Percentiles rank a stretch among this genome's conserved stretches.
Evolutionary conservation across 2,797 vertebrate species (phyloP).

Genomic region (Gila robusta): DNA sequence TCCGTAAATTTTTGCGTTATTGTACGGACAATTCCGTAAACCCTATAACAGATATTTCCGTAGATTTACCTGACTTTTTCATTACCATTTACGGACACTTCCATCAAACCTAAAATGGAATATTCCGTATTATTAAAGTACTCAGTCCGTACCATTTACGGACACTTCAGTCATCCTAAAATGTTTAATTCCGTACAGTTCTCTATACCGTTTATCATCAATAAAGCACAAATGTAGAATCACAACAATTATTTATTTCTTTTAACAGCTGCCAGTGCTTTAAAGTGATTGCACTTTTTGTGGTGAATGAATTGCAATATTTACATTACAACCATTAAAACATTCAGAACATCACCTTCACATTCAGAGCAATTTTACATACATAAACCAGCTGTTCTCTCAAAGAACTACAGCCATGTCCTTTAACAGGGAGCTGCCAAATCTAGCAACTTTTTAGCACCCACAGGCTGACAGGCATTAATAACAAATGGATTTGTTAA

Average conservation of each 20-base stretch:
- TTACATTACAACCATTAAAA: constrained; percentile 10
- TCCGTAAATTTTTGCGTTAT: too few species aligned
- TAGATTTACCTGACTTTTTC: too few species aligned
- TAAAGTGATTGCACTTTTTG: constrained; percentile 3
- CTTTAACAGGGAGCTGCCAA: constrained; percentile 3
- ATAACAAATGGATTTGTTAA: not conserved
- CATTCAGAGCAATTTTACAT: constrained; percentile 10
- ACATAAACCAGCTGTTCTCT: not conserved
- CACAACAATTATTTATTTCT: not conserved
- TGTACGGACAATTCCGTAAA: too few species aligned
- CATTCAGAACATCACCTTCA: not conserved
- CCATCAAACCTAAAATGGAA: too few species aligned
- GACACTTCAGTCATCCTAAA: not conserved
- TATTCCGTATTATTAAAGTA: too few species aligned
- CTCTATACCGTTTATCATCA: constrained; percentile 7
- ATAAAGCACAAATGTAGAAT: constrained; percentile 5
- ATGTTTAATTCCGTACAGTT: not conserved
- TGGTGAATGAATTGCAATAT: constrained; percentile 8
- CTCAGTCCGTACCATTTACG: not conserved
- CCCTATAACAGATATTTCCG: too few species aligned
- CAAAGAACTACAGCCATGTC: not conserved
- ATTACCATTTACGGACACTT: too few species aligned
- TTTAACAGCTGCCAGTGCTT: not conserved
- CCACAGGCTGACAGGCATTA: constrained; percentile 5
- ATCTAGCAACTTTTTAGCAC: constrained; percentile 13